Evolutionary conservation across 2,113 vertebrate species (phyloP).

Genomic region (Oplegnathus fasciatus): DNA sequence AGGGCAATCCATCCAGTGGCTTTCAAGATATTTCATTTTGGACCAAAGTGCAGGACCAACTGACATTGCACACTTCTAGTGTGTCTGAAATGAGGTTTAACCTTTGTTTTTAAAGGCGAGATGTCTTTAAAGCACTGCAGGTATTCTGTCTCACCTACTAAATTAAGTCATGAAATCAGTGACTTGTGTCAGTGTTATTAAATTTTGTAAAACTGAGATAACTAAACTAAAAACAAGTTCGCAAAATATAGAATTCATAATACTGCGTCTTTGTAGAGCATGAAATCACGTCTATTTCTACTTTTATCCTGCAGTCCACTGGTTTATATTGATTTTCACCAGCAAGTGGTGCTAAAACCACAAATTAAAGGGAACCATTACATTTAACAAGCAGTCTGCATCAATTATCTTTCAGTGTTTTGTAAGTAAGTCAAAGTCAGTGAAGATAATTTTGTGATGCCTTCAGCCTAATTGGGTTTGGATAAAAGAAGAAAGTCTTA

Average conservation of each 20-base stretch:
- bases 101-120: not conserved
- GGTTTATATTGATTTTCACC: not conserved
- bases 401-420: constrained; percentile 14
- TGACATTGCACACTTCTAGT: not conserved
- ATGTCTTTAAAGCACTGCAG: not conserved
- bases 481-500: not conserved
- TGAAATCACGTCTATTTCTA: not conserved
- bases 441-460: not conserved
- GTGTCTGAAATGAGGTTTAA: not conserved
- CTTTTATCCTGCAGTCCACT: not conserved
- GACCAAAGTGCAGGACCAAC: not conserved
- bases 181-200: not conserved
- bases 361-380: not conserved
- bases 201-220: not conserved
- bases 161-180: not conserved
- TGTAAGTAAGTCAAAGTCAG: not conserved
- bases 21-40: not conserved
- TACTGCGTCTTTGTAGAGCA: not conserved
- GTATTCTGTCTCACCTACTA: not conserved
- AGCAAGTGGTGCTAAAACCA: constrained; percentile 1
- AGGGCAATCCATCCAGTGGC: not conserved
- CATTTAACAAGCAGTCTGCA: constrained; percentile 18
- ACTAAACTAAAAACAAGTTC: not conserved
- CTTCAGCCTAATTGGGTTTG: not conserved
- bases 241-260: not conserved